A percentile compares a stretch with the other conserved stretches of the same genome.
These are phyloP conservation scores for Neoniphon sammara DNA, from an alignment of 2,797 vertebrate genomes.

Conservation along the genomic window DNA sequence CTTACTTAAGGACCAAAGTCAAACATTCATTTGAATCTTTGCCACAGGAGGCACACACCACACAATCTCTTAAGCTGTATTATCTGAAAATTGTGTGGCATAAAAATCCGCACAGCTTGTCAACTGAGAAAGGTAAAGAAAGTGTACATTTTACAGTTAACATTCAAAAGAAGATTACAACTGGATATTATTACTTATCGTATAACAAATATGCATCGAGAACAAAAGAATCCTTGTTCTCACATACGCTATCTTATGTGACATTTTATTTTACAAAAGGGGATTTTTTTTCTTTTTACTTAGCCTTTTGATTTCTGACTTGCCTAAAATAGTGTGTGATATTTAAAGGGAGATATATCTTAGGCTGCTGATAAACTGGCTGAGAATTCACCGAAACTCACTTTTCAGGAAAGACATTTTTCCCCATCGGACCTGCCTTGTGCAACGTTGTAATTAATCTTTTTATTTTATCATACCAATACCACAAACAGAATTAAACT, in stretches of 20 bases:
- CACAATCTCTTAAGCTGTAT: slow-evolving; percentile 69
- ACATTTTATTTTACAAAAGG: neutral
- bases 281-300: no score
- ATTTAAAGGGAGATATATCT: no score
- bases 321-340: no score
- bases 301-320: no score
- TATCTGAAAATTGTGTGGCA: slow-evolving; percentile 40
- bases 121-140: slow-evolving; percentile 13
- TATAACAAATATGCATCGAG: neutral
- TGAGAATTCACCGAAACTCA: neutral
- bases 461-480: slow-evolving; percentile 1
- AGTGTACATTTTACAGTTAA: slow-evolving; percentile 13
- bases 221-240: no score
- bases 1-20: slow-evolving; percentile 62
- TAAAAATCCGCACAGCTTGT: slow-evolving; percentile 12
- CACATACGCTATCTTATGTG: neutral
- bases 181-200: slow-evolving; percentile 19
- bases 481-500: neutral
- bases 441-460: slow-evolving; percentile 9
- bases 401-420: neutral
- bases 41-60: slow-evolving; percentile 35
- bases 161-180: slow-evolving; percentile 31
- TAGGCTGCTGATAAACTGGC: neutral
- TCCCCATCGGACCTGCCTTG: neutral
- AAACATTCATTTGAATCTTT: slow-evolving; percentile 47